phyloP scores from a whole-genome alignment of 2,797 vertebrate species.

The Tarsius wallacei region DNA sequence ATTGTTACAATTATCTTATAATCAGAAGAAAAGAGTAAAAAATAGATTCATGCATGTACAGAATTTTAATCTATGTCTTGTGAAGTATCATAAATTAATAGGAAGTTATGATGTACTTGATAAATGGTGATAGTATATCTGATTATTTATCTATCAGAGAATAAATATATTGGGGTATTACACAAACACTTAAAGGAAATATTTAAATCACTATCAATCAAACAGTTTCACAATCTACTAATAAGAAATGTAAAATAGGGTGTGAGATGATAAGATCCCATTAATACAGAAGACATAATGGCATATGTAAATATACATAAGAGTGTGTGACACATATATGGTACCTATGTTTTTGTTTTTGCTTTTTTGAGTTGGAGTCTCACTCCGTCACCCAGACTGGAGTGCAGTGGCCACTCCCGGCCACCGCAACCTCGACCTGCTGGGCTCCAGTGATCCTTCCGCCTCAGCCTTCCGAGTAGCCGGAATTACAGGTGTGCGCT shows the following conservation, averaged over 20 bases:
- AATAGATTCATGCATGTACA: neutral
- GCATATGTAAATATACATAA: neutral
- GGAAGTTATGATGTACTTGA: neutral
- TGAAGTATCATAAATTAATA: neutral
- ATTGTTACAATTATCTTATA: neutral
- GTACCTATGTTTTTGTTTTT: neutral
- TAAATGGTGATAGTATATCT: neutral
- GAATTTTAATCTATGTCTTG: neutral
- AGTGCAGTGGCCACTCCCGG: no score
- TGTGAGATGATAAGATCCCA: neutral
- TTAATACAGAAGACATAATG: neutral
- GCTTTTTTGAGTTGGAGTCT: no score
- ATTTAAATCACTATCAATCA: neutral
- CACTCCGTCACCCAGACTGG: no score
- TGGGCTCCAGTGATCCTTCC: no score
- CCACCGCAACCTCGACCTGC: no score
- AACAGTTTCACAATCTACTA: neutral
- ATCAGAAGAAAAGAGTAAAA: neutral
- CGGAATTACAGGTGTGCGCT: no score
- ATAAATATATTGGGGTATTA: neutral
- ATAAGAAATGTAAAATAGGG: neutral
- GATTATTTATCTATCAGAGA: neutral
- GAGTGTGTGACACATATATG: neutral
- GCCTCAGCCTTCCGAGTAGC: no score
- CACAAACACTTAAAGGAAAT: neutral